Base-by-base conservation (phyloP, 2,888 invertebrate species). In the Pelosia muscerda region DNA sequence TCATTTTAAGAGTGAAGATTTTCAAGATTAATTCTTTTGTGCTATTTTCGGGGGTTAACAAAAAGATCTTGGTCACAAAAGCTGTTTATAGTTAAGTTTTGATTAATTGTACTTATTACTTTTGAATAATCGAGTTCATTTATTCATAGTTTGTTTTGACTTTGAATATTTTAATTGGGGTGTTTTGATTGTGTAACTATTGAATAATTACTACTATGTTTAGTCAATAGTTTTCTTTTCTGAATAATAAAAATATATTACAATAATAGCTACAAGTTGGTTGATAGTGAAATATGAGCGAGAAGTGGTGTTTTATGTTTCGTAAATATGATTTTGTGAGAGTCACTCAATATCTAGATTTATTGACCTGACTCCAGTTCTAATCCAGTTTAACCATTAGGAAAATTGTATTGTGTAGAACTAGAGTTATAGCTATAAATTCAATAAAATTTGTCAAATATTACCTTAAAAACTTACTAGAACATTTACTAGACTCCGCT, bases 21-120 rank as follows among this genome's bases (percentile, higher is more conserved):
- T 87, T 88, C 75, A 81, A 88, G 90, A 93, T 92, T 93, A 90
- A 83, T 89, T 92, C 93, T 92, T 92, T 92, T 88, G 76, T 78
- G 81, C 89, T 92, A 93, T 93, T 92, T 91, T 87, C 4, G 72
- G 74, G 88, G 88, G 77, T 76, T 79, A 55, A 72, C 82, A 84
- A 82, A 83, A 84, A 81, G 83, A 84, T 79, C 72, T 90, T 91
- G 87, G 86, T 90, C 89, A 91, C 87, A 88, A 86, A 83, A 86
- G 84, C 68, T 83, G 76, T 88, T 86, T 85, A 88, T 86, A 82
- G 77, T 79, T 86, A 76, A 68, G 34, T 86, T 83, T 84, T 90
- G 88, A 90, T 81, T 84, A 88, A 90, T 91, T 84, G 85, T 86
- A 76, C 81, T 78, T 86, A 90, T 89, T 84, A 87, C 88, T 85